Base-by-base conservation (phyloP, 2,888 invertebrate species). In the Tridacna crocea region DNA sequence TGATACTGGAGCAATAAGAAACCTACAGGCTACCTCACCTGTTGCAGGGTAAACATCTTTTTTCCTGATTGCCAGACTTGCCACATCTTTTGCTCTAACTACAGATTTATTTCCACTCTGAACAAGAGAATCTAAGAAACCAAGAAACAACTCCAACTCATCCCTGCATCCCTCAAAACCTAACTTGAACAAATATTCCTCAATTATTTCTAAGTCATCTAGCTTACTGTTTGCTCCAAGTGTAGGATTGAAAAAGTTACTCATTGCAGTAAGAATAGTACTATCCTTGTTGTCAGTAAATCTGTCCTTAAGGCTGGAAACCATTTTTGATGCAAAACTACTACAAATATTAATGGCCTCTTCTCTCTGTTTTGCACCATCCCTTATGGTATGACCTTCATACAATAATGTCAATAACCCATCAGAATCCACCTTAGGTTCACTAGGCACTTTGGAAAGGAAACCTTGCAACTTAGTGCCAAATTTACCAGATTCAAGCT, bases 311-410 rank as follows among this genome's bases (percentile, higher is more conserved):
- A 83, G 51, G 63, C 77, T 80, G 8, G 51, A 58, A 65, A 75
- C 46, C 47, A 78, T 75, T 15, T 75, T 22, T 65, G 58, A 60
- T 24, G 22, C 65, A 26, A 60, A 80, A 61, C 72, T 60, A 24
- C 61, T 26, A 77, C 77, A 83, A n/a, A n/a, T n/a, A n/a, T n/a
- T n/a, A n/a, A n/a, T n/a, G n/a, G n/a, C n/a, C n/a, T n/a, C n/a
- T n/a, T n/a, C n/a, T n/a, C n/a, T n/a, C n/a, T 83, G 83, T 27
- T 65, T 74, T 12, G n/a, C 72, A 77, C 83, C 55, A 63, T 83
- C 80, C 55, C 80, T 84, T 51, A 84, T 75, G 6, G 55, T 72
- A 48, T 77, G 80, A 68, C 77, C 77, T 47, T 61, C 13, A 47
- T 51, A 80, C 75, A 77, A 58, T 77, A 80, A 83, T n/a, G 77